Percentiles rank a stretch among this genome's conserved stretches.
These are phyloP conservation scores for Antigone vipio DNA, from an alignment of 2,113 vertebrate genomes.

Conservation along the genomic window DNA sequence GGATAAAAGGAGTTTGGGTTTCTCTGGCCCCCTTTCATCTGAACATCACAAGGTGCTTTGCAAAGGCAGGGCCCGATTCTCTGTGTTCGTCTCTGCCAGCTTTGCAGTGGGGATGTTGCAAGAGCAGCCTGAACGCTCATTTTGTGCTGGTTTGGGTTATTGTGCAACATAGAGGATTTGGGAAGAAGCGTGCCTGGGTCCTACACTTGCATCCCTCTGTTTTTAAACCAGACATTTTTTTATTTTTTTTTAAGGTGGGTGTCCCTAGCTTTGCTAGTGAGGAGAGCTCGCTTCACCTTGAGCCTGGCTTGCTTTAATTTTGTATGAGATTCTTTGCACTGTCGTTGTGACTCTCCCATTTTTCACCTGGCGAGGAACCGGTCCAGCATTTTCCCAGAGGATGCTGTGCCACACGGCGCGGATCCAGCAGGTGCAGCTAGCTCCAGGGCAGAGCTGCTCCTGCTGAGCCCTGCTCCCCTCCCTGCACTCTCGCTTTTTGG, in stretches of 20 bases:
- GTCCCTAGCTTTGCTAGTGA: background rate
- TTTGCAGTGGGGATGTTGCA: background rate
- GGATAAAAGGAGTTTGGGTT: background rate
- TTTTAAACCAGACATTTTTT: background rate
- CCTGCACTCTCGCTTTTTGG: background rate
- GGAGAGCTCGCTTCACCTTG: background rate
- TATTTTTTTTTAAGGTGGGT: background rate
- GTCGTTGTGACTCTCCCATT: background rate
- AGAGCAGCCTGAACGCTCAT: background rate
- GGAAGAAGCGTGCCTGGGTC: background rate
- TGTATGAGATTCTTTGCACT: background rate
- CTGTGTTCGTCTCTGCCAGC: background rate
- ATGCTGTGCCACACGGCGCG: fast-evolving
- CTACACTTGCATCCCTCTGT: background rate
- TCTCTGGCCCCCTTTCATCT: background rate
- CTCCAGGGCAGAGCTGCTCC: background rate
- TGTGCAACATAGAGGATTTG: background rate
- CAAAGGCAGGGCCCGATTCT: background rate
- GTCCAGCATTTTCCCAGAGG: background rate
- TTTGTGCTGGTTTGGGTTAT: background rate
- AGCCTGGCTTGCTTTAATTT: background rate
- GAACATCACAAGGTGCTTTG: background rate
- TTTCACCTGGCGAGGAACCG: background rate
- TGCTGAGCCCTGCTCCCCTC: background rate
- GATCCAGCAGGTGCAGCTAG: background rate